phyloP scores from a whole-genome alignment of 2,797 vertebrate genomes.

The Hylomyscus alleni region DNA sequence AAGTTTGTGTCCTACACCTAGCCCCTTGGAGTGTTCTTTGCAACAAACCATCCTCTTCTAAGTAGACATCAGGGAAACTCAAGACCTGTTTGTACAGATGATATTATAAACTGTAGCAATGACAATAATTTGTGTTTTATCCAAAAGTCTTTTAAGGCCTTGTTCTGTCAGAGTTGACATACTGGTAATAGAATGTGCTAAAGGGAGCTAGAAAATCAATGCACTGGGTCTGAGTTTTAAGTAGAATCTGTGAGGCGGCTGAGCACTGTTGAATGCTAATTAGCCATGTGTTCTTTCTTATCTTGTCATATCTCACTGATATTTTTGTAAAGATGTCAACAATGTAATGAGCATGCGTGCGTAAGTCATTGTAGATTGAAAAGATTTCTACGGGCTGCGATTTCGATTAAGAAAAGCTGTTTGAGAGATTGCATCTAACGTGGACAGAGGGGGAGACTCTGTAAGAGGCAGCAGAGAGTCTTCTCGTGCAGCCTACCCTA shows the following conservation, averaged over 20 bases:
- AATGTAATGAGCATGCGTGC: conserved; percentile 42
- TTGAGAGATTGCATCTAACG: not conserved
- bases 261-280: not conserved
- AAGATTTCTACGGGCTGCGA: fast-evolving
- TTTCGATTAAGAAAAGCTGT: conserved; percentile 33
- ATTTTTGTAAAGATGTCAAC: conserved; percentile 57
- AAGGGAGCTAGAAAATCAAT: not conserved
- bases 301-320: conserved; percentile 70
- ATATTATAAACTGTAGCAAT: conserved; percentile 27
- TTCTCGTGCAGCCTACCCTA: not conserved
- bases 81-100: conserved; percentile 32
- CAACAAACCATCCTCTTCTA: conserved; percentile 41
- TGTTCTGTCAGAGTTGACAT: not conserved
- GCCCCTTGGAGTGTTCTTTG: conserved; percentile 2
- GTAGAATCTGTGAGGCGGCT: not conserved
- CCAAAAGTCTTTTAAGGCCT: conserved; percentile 54
- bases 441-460: not conserved
- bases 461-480: not conserved
- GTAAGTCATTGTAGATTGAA: conserved; percentile 33
- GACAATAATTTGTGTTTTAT: conserved; percentile 12
- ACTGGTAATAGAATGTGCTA: not conserved
- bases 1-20: conserved; percentile 24
- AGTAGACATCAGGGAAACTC: conserved; percentile 47
- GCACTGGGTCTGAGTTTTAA: conserved; percentile 7
- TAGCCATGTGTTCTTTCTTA: conserved; percentile 77